A percentile compares a stretch with the other conserved stretches of the same genome.
These are phyloP conservation scores for Tenthredo scrophulariae DNA, from an alignment of 2,888 invertebrate species.

Conservation along the genomic window DNA sequence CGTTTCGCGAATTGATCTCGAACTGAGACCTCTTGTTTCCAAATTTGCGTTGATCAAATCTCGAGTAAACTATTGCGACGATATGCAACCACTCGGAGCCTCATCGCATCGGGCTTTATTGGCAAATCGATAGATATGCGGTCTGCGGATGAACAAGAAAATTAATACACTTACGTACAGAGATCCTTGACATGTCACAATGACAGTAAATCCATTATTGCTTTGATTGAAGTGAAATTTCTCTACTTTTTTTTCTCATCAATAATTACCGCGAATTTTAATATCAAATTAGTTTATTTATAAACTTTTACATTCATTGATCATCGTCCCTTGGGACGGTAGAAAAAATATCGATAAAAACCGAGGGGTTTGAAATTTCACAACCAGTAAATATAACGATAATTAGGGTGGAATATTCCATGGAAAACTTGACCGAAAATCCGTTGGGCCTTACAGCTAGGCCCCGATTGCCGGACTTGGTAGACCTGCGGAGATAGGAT, in stretches of 20 bases:
- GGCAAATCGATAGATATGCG: slow-evolving; percentile 16
- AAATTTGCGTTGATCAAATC: slow-evolving; percentile 1
- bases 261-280: neutral
- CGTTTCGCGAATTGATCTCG: neutral
- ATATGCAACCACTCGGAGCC: neutral
- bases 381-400: neutral
- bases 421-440: slow-evolving; percentile 20
- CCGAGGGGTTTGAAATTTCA: neutral
- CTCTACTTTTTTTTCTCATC: neutral
- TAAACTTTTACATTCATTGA: neutral
- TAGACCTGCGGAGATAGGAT: neutral
- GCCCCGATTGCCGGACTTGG: slow-evolving; percentile 20
- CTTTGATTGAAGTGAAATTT: neutral
- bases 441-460: slow-evolving; percentile 1
- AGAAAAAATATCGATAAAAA: neutral
- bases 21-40: neutral
- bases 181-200: slow-evolving; percentile 16
- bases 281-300: neutral
- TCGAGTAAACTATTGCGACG: neutral
- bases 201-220: neutral
- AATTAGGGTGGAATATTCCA: slow-evolving; percentile 21
- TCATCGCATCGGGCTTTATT: neutral
- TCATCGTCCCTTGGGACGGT: neutral
- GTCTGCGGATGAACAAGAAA: slow-evolving; percentile 10
- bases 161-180: neutral